Base-by-base conservation (phyloP, 2,888 invertebrate species). In the Melanargia galathea region DNA sequence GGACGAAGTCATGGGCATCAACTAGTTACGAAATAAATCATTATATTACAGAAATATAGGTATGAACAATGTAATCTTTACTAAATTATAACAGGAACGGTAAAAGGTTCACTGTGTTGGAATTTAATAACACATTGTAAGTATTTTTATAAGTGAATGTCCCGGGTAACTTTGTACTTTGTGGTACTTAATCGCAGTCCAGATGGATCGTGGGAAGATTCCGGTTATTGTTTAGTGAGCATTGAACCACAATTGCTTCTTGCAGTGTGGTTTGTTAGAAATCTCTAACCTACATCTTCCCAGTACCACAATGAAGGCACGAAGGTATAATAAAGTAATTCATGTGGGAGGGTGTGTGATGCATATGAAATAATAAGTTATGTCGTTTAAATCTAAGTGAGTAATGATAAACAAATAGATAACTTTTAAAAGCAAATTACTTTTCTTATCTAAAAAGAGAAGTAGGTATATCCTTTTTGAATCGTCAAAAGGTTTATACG, bases 121-220 rank as follows among this genome's bases (percentile, higher is more conserved):
- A 24, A 55, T 40, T 24, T 26, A 38, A 24, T 40, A 40, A 56
- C 26, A 40, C 22, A 63, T 40, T 60, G 54, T 54, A 43, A 40
- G 60, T 54, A 54, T 35, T 52, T 62, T n/a, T 60, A 61, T 60
- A 62, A n/a, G 49, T 65, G 56, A 63, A 60, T 46, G 59, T 64
- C 60, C 62, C 67, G 30, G 11, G 43, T 64, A 54, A 40, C 52
- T 70, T 66, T 68, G 62, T 67, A 67, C 66, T 68, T 70, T 70
- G 74, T 66, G 26, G 26, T 65, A 72, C 69, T 74, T 78, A 78
- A 78, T 76, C 72, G 70, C 67, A 66, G 73, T 72, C 70, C 71
- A 69, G 71, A 71, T 68, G 67, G 59, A 69, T 63, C 83, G 83
- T 85, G 84, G 78, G 81, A 85, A 80, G 73, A 73, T 74, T 68